Base-by-base conservation (phyloP, 2,113 vertebrate species). In the Oceanodroma tethys region DNA sequence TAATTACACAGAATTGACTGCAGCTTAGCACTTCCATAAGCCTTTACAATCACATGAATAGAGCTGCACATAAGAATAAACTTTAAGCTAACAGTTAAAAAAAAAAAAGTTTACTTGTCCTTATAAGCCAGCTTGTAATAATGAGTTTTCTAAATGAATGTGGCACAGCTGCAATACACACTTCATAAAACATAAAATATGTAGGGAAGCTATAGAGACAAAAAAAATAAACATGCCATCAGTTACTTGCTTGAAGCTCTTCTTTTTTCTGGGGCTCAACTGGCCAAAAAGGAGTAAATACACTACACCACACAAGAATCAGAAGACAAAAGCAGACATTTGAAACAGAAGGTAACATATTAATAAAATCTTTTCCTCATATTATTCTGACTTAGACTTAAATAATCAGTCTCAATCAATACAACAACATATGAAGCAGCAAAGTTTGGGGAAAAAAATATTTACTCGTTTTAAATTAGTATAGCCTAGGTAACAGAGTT, bases 191-290 rank as follows among this genome's bases (percentile, higher is more conserved):
- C 93, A 97, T 97, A 98, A 98, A 97, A 97, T 97, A 97, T 89
- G 92, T 98, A 98, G 98, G 95, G 97, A 98, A 98, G 98, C 97
- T 97, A 97, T 84, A 98, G 95, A 98, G 95, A 96, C 84, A 98
- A 98, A 97, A 97, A 98, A 99, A 97, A 97, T 92, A 98, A 99
- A 99, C 99, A 99, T 99, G 99, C 99, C 99, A 98, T 99, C 98
- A 95, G 98, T 98, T 99, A 99, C 99, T 99, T 99, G 99, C 99
- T 99, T 99, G 99, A 97, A 99, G 99, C 97, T 99, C 99, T 99
- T 99, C 99, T 99, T 99, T 99, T 99, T 99, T 99, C 98, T 99
- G 98, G 99, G 99, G 98, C 99, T 99, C 98, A 99, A 99, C 98
- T 99, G 98, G 98, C 98, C 98, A 98, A 99, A 99, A 98, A 99